These are phyloP conservation scores for Lindbergichthys nudifrons DNA, from an alignment of 2,797 vertebrate species.

Conservation along the genomic window DNA sequence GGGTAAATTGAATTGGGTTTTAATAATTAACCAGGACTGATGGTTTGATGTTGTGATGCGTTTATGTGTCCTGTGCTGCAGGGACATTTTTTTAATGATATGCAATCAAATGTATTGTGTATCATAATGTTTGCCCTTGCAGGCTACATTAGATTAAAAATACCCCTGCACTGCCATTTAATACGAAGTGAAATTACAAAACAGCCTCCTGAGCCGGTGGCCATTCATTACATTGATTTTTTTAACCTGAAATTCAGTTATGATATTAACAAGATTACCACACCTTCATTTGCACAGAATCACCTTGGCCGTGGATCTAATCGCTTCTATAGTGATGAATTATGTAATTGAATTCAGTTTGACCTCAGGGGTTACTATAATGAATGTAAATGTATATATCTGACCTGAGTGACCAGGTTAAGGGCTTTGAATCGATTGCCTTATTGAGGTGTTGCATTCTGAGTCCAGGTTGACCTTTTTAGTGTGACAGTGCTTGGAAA, in stretches of 20 bases:
- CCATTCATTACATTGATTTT: constrained; percentile 14
- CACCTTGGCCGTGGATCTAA: constrained; percentile 28
- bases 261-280: constrained; percentile 27
- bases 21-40: constrained; percentile 73
- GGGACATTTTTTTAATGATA: constrained; percentile 38
- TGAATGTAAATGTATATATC: constrained; percentile 65
- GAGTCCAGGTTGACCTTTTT: constrained; percentile 63
- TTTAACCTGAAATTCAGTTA: constrained; percentile 16
- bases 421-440: constrained; percentile 56
- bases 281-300: constrained; percentile 38
- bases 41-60: constrained; percentile 57
- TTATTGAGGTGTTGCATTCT: constrained; percentile 65
- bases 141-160: constrained; percentile 33
- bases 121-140: constrained; percentile 28
- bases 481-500: constrained; percentile 28
- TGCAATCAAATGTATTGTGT: constrained; percentile 45
- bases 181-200: constrained; percentile 9
- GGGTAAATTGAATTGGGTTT: constrained; percentile 69
- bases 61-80: constrained; percentile 42
- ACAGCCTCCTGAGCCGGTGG: constrained; percentile 6
- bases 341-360: constrained; percentile 56
- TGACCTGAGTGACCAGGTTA: constrained; percentile 61
- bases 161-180: neutral
- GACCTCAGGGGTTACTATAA: constrained; percentile 63
- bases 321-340: constrained; percentile 36